phyloP scores from a whole-genome alignment of 2,888 invertebrate genomes.

The Hedychridium roseum region DNA sequence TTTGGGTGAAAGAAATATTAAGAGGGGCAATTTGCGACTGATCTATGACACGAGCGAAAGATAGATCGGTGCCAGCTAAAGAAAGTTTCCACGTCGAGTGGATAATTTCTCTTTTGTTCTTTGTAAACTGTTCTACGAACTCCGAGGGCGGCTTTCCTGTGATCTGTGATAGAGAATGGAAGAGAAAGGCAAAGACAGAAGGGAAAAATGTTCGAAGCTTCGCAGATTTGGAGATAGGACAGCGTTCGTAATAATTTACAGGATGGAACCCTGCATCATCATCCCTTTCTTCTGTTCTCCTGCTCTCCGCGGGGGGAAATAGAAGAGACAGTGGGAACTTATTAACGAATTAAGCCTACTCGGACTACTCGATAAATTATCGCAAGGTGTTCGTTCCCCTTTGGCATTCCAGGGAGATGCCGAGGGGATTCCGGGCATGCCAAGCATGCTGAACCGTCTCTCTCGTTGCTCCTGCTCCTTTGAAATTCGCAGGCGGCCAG shows the following conservation, averaged over 20 bases:
- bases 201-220: conserved; percentile 27
- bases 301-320: conserved; percentile 10
- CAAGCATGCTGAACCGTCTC: conserved; percentile 12
- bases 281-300: conserved; percentile 28
- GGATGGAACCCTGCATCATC: conserved; percentile 44
- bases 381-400: conserved; percentile 38
- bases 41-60: no score
- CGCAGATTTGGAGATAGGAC: conserved; percentile 47
- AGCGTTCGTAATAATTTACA: conserved; percentile 47
- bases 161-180: conserved; percentile 12
- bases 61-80: no score
- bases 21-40: no score
- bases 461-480: conserved; percentile 5
- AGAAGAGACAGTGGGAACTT: conserved; percentile 33
- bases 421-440: conserved; percentile 32
- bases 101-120: conserved; percentile 4
- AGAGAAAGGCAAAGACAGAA: conserved; percentile 15
- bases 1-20: no score
- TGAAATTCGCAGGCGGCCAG: no score
- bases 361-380: conserved; percentile 48
- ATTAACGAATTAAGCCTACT: conserved; percentile 48
- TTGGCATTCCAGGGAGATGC: conserved; percentile 39
- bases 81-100: no score
- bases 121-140: conserved; percentile 17
- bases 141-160: conserved; percentile 15